Evolutionary conservation across 2,888 invertebrate genomes (phyloP).

Genomic region (Amblyteles armatorius): DNA sequence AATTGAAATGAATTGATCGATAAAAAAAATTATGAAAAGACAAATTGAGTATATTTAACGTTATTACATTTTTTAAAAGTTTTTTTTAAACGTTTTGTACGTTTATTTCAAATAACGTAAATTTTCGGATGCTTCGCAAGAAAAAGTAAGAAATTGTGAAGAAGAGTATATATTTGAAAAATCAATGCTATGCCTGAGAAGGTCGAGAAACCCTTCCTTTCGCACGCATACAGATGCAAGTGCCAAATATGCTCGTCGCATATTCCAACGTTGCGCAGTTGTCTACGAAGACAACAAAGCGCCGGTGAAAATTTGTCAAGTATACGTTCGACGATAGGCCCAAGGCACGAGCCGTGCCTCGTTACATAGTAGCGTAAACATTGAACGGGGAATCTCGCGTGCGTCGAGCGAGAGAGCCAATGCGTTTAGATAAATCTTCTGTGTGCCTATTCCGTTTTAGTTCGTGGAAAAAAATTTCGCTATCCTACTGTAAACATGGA

Average conservation of each 20-base stretch:
- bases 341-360: background rate
- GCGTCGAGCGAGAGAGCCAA: background rate
- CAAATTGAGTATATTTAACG: too few relatives aligned
- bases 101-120: too few relatives aligned
- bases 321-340: conserved; percentile 47
- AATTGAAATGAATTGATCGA: background rate
- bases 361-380: background rate
- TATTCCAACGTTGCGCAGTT: conserved; percentile 17
- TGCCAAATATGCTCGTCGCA: conserved; percentile 43
- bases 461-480: background rate
- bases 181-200: conserved; percentile 37
- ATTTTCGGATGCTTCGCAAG: too few relatives aligned
- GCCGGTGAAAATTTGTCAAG: conserved; percentile 59
- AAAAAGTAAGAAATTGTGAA: too few relatives aligned
- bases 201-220: conserved; percentile 14
- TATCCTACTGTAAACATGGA: background rate
- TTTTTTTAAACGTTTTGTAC: too few relatives aligned
- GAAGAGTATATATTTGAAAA: background rate
- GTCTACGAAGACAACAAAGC: conserved; percentile 34
- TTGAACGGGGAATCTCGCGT: background rate
- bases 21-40: background rate
- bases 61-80: too few relatives aligned
- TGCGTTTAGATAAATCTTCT: background rate
- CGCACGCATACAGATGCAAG: background rate
- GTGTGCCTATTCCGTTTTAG: conserved; percentile 15